phyloP scores from a whole-genome alignment of 2,113 vertebrate species.

The Elgaria multicarinata region DNA sequence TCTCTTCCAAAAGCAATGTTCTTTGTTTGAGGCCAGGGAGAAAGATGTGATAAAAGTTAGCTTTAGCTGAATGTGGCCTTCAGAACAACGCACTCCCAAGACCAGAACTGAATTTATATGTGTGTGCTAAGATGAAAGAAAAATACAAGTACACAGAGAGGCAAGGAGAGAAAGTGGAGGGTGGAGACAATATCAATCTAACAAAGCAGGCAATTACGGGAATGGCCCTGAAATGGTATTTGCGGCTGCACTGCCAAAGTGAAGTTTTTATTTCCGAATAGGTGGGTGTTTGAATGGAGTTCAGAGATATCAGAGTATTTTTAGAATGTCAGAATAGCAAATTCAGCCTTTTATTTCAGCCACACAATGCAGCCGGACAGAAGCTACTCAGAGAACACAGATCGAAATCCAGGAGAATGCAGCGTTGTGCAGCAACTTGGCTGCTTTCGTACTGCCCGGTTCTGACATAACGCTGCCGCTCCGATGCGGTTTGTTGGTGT shows the following conservation, averaged over 20 bases:
- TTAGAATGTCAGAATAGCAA: conserved; percentile 75
- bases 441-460: not conserved
- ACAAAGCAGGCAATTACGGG: conserved; percentile 71
- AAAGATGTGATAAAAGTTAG: not conserved
- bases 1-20: not conserved
- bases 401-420: conserved; percentile 39
- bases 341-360: conserved; percentile 71
- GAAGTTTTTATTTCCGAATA: conserved; percentile 76
- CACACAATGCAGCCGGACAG: conserved; percentile 63
- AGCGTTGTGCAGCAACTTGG: not conserved
- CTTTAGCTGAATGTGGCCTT: conserved; percentile 47
- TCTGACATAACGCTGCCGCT: not conserved
- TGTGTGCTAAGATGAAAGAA: not conserved
- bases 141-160: conserved; percentile 1
- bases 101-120: not conserved
- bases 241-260: conserved; percentile 68
- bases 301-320: conserved; percentile 71
- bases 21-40: not conserved
- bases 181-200: conserved; percentile 48
- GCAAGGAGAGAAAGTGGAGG: not conserved
- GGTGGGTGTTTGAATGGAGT: conserved; percentile 68
- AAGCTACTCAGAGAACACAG: conserved; percentile 55
- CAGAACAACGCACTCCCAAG: conserved; percentile 26
- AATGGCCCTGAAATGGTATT: conserved; percentile 60
- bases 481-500: not conserved